phyloP scores from a whole-genome alignment of 2,888 invertebrate genomes.

The Tineola bisselliella region DNA sequence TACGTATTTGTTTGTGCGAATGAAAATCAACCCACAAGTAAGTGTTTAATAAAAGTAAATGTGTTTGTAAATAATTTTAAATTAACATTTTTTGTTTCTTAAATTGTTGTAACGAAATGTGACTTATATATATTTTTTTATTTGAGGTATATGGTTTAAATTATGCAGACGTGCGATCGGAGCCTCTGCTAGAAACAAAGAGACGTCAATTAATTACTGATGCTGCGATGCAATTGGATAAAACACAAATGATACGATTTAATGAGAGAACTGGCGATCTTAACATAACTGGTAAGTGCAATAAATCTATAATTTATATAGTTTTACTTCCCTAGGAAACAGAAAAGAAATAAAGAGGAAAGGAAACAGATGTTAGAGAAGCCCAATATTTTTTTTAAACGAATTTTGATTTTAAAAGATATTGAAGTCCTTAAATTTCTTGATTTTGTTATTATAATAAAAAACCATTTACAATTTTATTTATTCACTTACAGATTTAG shows the following conservation, averaged over 20 bases:
- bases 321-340: too few relatives aligned
- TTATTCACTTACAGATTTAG: conserved; percentile 72
- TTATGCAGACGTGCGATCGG: conserved; percentile 73
- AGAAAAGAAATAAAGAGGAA: too few relatives aligned
- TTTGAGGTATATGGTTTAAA: conserved; percentile 69
- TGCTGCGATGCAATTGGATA: conserved; percentile 88
- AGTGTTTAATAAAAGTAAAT: conserved; percentile 16
- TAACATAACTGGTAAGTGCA: conserved; percentile 69
- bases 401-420: too few relatives aligned
- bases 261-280: conserved; percentile 86
- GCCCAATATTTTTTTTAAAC: too few relatives aligned
- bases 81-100: too few relatives aligned
- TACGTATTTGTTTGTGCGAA: conserved; percentile 94
- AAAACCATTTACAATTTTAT: too few relatives aligned
- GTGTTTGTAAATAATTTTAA: too few relatives aligned
- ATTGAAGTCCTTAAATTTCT: too few relatives aligned
- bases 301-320: background rate
- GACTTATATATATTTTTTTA: too few relatives aligned
- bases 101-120: too few relatives aligned
- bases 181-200: conserved; percentile 81
- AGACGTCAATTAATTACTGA: conserved; percentile 79
- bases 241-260: conserved; percentile 93
- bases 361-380: too few relatives aligned
- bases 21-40: conserved; percentile 90
- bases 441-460: too few relatives aligned